Evolutionary conservation across 2,113 vertebrate species (phyloP), one percentile per base, ranked within the genome.

Genomic region (Butastur rufipennis): DNA sequence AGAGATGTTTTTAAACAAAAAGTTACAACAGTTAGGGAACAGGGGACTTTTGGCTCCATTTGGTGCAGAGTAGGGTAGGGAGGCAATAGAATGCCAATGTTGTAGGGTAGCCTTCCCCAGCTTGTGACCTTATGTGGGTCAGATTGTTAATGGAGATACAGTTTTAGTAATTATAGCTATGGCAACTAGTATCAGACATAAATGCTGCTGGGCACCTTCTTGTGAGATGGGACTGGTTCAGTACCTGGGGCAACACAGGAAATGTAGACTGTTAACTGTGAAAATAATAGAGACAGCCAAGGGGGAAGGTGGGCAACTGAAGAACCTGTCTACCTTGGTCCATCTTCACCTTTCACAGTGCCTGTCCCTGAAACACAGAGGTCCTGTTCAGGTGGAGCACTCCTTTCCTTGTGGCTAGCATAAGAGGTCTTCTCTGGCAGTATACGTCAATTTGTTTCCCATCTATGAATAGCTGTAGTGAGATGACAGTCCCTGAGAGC

Each of bases 41-140:
- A 72, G 67, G n/a, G 7, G 19, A 45, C 23, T 82, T 79, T 40
- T 0, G 1, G 1, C 45, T 78, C 17, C 1, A 2, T 66, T 83
- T 83, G 13, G 9, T 65, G 18, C 34, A 52, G 42, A 83, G 16
- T 26, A 45, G 88, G 20, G 18, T 17, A 68, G 21, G 25, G 25
- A 91, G 29, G 10, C 10, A 81, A 40, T 1, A n/a, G 19, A 42
- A 2, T 38, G 23, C 11, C 29, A 67, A 10, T 48, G 32, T 17
- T 73, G 19, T 36, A 62, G 32, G 43, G 31, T 65, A 82, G 11
- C 13, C 8, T 85, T 4, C 10, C 6, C 5, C n/a, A 40, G 18
- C 13, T 38, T 23, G 9, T 65, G 43, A 65, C n/a, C 18, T 79
- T 34, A 9, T 0, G 0, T 19, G 16, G 27, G 18, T 73, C 31